Base-by-base conservation (phyloP, 2,113 vertebrate genomes). In the Takifugu bimaculatus region DNA sequence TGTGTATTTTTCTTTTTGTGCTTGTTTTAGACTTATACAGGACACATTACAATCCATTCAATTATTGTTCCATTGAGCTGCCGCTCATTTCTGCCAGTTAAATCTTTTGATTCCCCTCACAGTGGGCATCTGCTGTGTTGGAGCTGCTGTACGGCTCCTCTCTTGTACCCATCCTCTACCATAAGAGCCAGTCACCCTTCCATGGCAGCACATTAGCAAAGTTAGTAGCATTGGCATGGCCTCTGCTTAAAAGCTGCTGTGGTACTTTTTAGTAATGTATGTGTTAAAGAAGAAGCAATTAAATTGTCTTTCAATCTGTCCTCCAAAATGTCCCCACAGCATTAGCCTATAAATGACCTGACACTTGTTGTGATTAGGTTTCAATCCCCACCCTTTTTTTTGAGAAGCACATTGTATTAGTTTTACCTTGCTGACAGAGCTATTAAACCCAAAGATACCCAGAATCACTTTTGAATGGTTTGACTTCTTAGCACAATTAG, bases 401-500 rank as follows among this genome's bases (percentile, higher is more conserved):
- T 20, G 20, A 20, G 20, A 20, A 20, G 20, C 20, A 20, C 20
- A 20, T 20, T 20, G 20, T 29, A 29, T 3, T 29, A 29, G 29
- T 29, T 4, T 3, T 29, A 29, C 3, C 3, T 29, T 29, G 5
- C 29, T 29, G 29, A 29, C 29, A 29, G 32, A 35, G 9, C 32
- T 35, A 35, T 6, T 35, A 35, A 35, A 35, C 5, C 32, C 32
- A 35, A 35, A 35, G 32, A 7, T 7, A 35, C 9, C 9, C 32
- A 35, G 32, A 5, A 35, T 35, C 6, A 35, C 9, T 35, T 35
- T 29, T 4, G 5, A 3, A 29, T 29, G 3, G 29, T 29, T 54
- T 54, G 7, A 35, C 5, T 13, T 10, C 20, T 26, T 50, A 55
- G 54, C 89, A 98, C 95, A 96, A 80, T 83, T 95, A 42, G 94